Base-by-base conservation (phyloP, 2,888 invertebrate species). In the Tanypteryx hageni region DNA sequence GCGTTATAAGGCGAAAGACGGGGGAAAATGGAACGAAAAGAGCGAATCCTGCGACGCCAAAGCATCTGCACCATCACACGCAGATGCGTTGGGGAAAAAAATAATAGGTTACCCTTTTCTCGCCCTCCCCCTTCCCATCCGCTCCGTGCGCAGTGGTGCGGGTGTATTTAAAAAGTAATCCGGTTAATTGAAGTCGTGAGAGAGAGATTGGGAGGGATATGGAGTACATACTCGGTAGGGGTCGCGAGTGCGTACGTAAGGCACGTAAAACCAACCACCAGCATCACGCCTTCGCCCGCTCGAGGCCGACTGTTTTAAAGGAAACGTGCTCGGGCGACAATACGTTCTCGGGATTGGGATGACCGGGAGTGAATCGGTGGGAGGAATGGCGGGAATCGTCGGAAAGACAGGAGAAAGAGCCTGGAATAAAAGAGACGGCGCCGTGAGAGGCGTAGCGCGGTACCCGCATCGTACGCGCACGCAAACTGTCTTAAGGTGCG, bases 51-150 rank as follows among this genome's bases (percentile, higher is more conserved):
- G 22, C 22, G 27, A 76, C 22, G 27, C 76, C 27, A 27, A 76
- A 27, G 76, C 76, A 76, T 76, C 76, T 76, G 76, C 76, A 76
- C 22, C 76, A 76, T 22, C 76, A 76, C 76, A 76, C 76, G 76
- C 76, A 76, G 76, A 76, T 76, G 76, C 76, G 76, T 22, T 27
- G 22, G 27, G 76, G 22, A 76, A 44, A 44, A 44, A 44, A 44
- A 44, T 1, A 44, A 44, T n/a, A n/a, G n/a, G n/a, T n/a, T n/a
- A n/a, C n/a, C n/a, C n/a, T n/a, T n/a, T n/a, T n/a, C n/a, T n/a
- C n/a, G n/a, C n/a, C n/a, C n/a, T n/a, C n/a, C n/a, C n/a, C n/a
- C 44, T 44, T 44, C 44, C 44, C 44, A 3, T 5, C 44, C 44
- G 5, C 44, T 5, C 3, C 44, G 44, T 44, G 44, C 44, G 44